Conservation (phyloP, 1,140 invertebrate genomes). For the Apis dorsata region DNA sequence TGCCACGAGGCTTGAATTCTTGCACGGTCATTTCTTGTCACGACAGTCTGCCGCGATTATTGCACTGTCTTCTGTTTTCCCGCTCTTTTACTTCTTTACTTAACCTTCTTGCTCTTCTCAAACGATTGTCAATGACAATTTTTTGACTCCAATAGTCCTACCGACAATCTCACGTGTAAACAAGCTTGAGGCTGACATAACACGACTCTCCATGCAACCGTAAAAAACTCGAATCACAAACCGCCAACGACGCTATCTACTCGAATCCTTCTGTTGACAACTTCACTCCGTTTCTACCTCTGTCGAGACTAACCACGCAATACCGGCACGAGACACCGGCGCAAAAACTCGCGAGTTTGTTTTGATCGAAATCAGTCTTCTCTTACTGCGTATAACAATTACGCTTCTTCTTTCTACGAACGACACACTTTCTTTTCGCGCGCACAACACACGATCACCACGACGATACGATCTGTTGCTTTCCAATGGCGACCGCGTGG, state of each 20-base stretch:
- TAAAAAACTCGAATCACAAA: not conserved
- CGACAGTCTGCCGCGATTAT: slow-evolving; percentile 25
- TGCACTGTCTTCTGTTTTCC: not conserved
- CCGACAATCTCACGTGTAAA: slow-evolving; percentile 25
- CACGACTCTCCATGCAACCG: slow-evolving; percentile 17
- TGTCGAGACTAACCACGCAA: slow-evolving; percentile 1
- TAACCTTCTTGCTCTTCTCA: not conserved
- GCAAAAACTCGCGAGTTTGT: slow-evolving; percentile 32
- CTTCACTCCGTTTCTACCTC: not conserved
- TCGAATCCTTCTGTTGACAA: not conserved
- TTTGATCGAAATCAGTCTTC: not conserved
- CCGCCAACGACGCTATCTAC: not conserved
- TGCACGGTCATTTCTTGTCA: slow-evolving; percentile 76
- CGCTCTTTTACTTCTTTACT: too few species aligned
- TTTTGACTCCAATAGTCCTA: slow-evolving; percentile 11
- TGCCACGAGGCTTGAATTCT: slow-evolving; percentile 76
- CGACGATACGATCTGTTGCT: slow-evolving; percentile 38
- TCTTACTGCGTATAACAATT: slow-evolving; percentile 9
- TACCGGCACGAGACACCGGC: slow-evolving; percentile 30
- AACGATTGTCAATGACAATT: not conserved
- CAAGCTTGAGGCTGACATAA: slow-evolving; percentile 18
- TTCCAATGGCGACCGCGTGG: slow-evolving; percentile 71
- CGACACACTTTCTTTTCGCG: slow-evolving; percentile 24
- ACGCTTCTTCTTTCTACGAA: not conserved
- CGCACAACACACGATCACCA: slow-evolving; percentile 13